phyloP scores from a whole-genome alignment of 2,113 vertebrate species.

The Plestiodon gilberti region DNA sequence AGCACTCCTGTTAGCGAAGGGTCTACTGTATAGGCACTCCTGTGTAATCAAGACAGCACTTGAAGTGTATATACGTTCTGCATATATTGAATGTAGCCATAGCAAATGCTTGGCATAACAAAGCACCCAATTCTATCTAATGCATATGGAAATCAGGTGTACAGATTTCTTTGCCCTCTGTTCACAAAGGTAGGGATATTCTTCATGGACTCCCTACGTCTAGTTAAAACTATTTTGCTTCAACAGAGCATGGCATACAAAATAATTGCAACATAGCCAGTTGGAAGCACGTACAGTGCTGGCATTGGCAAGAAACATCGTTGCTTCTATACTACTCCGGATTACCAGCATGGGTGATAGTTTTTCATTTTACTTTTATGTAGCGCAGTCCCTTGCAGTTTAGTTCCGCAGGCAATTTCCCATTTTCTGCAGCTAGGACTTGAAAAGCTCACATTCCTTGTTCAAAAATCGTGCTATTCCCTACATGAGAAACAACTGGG shows the following conservation, averaged over 20 bases:
- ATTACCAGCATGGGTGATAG: neutral
- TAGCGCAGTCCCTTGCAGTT: neutral
- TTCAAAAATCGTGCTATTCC: neutral
- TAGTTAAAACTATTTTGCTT: neutral
- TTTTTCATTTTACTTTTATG: neutral
- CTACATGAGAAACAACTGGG: neutral
- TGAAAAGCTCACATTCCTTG: neutral
- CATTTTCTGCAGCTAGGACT: neutral
- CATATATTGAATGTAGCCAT: neutral
- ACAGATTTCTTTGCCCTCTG: neutral
- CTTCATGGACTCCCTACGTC: neutral
- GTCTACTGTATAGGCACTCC: too few species aligned
- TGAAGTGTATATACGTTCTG: too few species aligned
- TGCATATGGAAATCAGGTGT: neutral
- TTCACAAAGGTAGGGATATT: neutral
- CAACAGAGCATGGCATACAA: neutral
- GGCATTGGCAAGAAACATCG: neutral
- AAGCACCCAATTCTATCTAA: neutral
- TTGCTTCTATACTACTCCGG: neutral
- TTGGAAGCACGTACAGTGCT: neutral
- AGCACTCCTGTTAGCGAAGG: too few species aligned
- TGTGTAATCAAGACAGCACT: neutral
- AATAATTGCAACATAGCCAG: constrained; percentile 3
- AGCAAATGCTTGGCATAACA: neutral
- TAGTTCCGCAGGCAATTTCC: neutral